Percentiles rank a stretch among this genome's conserved stretches.
These are phyloP conservation scores for Eupithecia insigniata DNA, from an alignment of 2,888 invertebrate species.

Conservation along the genomic window DNA sequence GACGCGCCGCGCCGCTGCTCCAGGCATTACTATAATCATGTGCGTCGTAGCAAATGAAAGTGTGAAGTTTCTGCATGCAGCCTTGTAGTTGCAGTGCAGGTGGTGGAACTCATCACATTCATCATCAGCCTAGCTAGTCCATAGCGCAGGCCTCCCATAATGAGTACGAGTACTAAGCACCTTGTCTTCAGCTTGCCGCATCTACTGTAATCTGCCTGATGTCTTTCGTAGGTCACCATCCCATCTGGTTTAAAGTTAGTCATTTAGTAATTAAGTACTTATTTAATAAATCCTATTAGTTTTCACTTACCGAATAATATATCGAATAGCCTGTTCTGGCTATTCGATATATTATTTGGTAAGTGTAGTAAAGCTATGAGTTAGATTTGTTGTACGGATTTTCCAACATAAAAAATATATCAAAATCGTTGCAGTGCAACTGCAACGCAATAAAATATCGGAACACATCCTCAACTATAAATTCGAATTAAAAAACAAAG, in stretches of 20 bases:
- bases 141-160: not conserved
- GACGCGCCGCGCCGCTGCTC: too few species aligned
- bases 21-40: too few species aligned
- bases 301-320: not conserved
- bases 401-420: not conserved
- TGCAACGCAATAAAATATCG: slow-evolving; percentile 10
- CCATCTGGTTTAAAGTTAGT: not conserved
- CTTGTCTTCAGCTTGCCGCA: not conserved
- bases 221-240: not conserved
- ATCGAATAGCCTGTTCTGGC: not conserved
- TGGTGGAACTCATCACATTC: too few species aligned
- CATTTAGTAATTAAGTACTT: not conserved
- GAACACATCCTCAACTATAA: slow-evolving; percentile 15
- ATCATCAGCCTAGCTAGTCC: not conserved
- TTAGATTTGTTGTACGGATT: not conserved
- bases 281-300: not conserved
- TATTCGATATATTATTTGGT: too few species aligned
- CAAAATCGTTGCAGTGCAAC: slow-evolving; percentile 1
- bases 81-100: too few species aligned
- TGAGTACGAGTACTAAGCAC: not conserved
- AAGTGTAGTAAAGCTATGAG: too few species aligned
- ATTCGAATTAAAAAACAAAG: slow-evolving; percentile 28
- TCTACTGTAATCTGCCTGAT: not conserved
- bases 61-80: too few species aligned
- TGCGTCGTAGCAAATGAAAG: too few species aligned